Percentiles rank a stretch among this genome's conserved stretches.
These are phyloP conservation scores for Petrocephalus microphthalmus DNA, from an alignment of 2,113 vertebrate genomes.

Conservation along the genomic window DNA sequence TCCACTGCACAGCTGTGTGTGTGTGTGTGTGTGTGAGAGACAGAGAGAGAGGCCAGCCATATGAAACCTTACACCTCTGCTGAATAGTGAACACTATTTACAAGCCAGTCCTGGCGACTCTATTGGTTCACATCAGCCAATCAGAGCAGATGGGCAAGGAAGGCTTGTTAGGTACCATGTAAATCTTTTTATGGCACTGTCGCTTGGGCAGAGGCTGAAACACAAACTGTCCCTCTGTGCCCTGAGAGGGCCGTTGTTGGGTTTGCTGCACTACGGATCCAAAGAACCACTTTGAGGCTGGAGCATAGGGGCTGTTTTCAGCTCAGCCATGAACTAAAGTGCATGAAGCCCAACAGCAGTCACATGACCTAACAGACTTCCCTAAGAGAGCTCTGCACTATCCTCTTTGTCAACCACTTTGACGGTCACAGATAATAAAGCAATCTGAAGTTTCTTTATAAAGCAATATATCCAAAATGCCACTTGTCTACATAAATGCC, in stretches of 20 bases:
- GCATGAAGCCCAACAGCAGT: too few relatives aligned
- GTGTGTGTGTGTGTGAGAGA: neutral
- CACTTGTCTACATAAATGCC: neutral
- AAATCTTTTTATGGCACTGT: neutral
- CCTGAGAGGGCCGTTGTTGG: neutral
- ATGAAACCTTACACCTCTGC: neutral
- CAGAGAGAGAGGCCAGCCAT: neutral
- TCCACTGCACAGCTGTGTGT: neutral
- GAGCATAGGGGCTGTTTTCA: neutral
- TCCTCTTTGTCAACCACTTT: neutral
- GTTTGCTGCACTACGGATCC: neutral
- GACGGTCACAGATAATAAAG: neutral
- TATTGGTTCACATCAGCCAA: neutral
- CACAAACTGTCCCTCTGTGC: constrained; percentile 1
- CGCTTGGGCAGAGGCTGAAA: neutral
- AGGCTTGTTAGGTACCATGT: neutral
- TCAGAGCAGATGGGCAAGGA: neutral
- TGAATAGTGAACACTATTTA: neutral
- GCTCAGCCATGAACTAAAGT: neutral
- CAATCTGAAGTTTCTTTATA: neutral
- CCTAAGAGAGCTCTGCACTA: neutral
- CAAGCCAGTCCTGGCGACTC: neutral
- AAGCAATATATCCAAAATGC: neutral
- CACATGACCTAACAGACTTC: neutral
- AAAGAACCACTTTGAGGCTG: neutral